These are phyloP conservation scores for Tortrix viridana DNA, from an alignment of 2,888 invertebrate species.

Conservation along the genomic window DNA sequence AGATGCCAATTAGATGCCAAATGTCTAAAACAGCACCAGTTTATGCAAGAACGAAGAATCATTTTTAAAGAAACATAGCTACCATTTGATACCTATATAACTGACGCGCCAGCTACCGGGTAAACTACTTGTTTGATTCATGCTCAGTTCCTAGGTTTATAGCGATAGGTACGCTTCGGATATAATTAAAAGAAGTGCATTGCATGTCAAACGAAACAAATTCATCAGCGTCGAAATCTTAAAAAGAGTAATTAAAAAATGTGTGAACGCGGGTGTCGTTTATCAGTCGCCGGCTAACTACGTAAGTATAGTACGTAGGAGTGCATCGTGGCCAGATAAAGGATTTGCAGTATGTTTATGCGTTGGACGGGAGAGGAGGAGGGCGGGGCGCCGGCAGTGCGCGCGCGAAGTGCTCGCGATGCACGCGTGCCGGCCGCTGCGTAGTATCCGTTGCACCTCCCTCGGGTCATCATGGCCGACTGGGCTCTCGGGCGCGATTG, in stretches of 20 bases:
- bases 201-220: constrained; percentile 13
- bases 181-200: constrained; percentile 26
- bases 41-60: no score
- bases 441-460: constrained; percentile 49
- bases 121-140: constrained; percentile 19
- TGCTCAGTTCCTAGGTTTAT: background rate
- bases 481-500: constrained; percentile 58
- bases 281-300: constrained; percentile 62
- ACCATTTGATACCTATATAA: background rate
- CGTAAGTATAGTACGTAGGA: constrained; percentile 44
- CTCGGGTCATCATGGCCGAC: constrained; percentile 56
- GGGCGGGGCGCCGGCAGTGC: constrained; percentile 62
- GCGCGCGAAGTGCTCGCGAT: constrained; percentile 65
- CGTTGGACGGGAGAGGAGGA: constrained; percentile 61
- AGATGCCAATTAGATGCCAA: constrained; percentile 29
- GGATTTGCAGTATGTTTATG: constrained; percentile 77
- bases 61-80: background rate
- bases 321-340: constrained; percentile 61
- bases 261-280: constrained; percentile 47
- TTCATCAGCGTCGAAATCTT: constrained; percentile 9
- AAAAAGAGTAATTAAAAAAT: constrained; percentile 26
- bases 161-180: background rate
- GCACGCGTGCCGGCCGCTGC: constrained; percentile 63
- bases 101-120: background rate
- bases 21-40: constrained; percentile 11